Evolutionary conservation across 1,140 invertebrate genomes (phyloP), one percentile per base, ranked within the genome.

Genomic region (Cotesia typhae): DNA sequence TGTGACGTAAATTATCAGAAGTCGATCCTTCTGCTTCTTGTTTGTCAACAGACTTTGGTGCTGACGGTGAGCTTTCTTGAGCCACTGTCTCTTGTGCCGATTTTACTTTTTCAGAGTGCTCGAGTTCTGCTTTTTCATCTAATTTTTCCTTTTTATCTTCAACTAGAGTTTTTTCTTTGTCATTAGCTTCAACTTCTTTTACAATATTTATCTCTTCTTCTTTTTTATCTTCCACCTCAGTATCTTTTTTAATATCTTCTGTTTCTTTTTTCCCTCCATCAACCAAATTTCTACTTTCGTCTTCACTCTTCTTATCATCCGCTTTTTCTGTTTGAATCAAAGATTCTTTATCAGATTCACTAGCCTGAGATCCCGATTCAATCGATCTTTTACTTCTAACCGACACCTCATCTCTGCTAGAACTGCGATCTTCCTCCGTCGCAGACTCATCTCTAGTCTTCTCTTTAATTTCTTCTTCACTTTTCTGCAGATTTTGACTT

Each of bases 1-100:
- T 80, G n/a, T 74, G 81, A 5, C 79, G 78, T 37, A 78, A 75
- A 14, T 60, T 57, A 66, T 38, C 60, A 67, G 53, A 65, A 88
- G 84, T 28, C 84, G 85, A 83, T 87, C 87, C 87, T 75, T 76
- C 73, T 75, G 74, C 17, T 74, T 67, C 53, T 78, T 77, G 14
- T 37, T 63, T 38, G 14, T 38, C 35, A 37, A 6, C 60, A 63
- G 12, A 17, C 4, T 71, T 63, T 55, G 72, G 60, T 36, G 63
- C 10, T 28, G 57, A 67, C 4, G n/a, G 65, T 68, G 53, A n/a
- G 12, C 0, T 66, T 68, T 47, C 57, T n/a, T 63, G 35, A 35
- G 76, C 68, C 35, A 76, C 72, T 28, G 47, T 51, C 35, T 77
- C 72, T 52, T 71, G 66, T 37, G 55, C 64, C 65, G 64, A 71